These are phyloP conservation scores for Dilophus febrilis DNA, from an alignment of 2,888 invertebrate species.

Conservation along the genomic window DNA sequence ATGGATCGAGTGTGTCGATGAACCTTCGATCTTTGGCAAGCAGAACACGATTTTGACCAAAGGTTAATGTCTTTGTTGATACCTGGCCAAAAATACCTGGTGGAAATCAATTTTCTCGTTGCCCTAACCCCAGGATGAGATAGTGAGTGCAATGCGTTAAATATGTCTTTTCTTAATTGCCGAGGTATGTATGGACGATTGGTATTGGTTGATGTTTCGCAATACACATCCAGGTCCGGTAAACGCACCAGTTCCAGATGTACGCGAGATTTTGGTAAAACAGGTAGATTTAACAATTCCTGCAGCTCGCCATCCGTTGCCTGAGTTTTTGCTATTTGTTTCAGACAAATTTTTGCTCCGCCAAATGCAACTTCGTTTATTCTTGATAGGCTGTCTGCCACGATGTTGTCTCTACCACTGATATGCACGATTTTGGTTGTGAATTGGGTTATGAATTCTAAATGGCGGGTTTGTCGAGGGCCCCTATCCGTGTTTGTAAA, in stretches of 20 bases:
- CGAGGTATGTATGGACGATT: slow-evolving; percentile 13
- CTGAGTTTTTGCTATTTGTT: background rate
- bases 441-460: slow-evolving; percentile 6
- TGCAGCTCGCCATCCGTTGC: no score
- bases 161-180: slow-evolving; percentile 4
- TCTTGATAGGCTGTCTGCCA: slow-evolving; percentile 7
- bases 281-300: no score
- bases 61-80: background rate
- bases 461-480: slow-evolving; percentile 6
- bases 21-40: background rate
- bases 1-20: background rate
- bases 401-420: slow-evolving; percentile 4
- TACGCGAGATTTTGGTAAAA: no score
- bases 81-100: slow-evolving; percentile 10
- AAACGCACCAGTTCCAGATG: no score
- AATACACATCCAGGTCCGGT: no score
- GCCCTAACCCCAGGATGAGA: slow-evolving; percentile 12
- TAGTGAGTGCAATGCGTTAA: background rate
- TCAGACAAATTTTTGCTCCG: background rate
- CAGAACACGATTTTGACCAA: slow-evolving; percentile 5
- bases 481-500: slow-evolving; percentile 6
- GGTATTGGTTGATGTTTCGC: background rate
- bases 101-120: slow-evolving; percentile 12
- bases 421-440: slow-evolving; percentile 6
- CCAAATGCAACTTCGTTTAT: no score